phyloP scores from a whole-genome alignment of 2,113 vertebrate genomes.

The Hucho hucho region DNA sequence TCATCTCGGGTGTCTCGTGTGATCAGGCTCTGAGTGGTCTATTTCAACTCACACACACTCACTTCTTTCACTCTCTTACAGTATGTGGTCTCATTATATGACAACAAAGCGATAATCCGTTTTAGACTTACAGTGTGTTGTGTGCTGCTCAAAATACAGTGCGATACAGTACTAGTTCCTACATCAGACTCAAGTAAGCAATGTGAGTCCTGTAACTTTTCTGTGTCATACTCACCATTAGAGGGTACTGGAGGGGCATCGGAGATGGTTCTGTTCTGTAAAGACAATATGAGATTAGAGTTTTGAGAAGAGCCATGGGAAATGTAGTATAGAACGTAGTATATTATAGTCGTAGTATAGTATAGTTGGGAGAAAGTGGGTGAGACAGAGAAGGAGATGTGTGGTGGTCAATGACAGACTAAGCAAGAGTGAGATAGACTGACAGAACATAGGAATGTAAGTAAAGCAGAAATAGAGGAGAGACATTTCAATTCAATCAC shows the following conservation, averaged over 20 bases:
- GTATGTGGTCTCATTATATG: too few relatives aligned
- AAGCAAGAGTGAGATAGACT: not conserved
- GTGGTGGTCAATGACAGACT: not conserved
- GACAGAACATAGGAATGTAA: not conserved
- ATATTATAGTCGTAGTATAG: not conserved
- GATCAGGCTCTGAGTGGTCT: too few relatives aligned
- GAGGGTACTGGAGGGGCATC: not conserved
- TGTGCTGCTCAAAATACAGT: too few relatives aligned
- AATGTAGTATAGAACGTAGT: not conserved
- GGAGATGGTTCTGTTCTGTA: constrained; percentile 33
- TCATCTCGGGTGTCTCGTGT: too few relatives aligned
- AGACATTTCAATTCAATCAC: not conserved
- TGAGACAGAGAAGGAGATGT: not conserved
- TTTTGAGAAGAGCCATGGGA: not conserved
- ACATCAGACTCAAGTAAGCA: too few relatives aligned
- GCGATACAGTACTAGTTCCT: too few relatives aligned
- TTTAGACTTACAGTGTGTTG: too few relatives aligned
- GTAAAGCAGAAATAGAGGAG: not conserved
- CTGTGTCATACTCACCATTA: constrained; percentile 36
- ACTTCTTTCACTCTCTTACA: too few relatives aligned
- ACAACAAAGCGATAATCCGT: too few relatives aligned
- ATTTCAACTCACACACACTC: too few relatives aligned
- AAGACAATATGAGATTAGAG: not conserved
- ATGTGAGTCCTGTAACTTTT: too few relatives aligned
- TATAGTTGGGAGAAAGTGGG: not conserved